A percentile compares a stretch with the other conserved stretches of the same genome.
These are phyloP conservation scores for Drosophila setifemur DNA, from an alignment of 1,140 invertebrate genomes.

Conservation along the genomic window DNA sequence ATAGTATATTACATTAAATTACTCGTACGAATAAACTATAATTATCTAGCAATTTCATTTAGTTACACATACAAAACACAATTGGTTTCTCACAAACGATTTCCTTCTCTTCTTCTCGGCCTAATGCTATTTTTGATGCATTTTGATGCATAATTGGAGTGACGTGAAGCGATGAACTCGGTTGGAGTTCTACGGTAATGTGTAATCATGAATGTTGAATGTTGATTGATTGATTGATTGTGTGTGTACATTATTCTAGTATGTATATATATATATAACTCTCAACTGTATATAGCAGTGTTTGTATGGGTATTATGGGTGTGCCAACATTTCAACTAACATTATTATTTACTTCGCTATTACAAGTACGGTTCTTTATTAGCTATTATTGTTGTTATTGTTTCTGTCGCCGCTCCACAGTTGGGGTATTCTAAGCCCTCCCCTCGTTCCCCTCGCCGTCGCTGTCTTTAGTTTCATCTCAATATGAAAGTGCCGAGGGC, in stretches of 20 bases:
- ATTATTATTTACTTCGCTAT: conserved; percentile 75
- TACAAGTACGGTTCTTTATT: conserved; percentile 75
- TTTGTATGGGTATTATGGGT: conserved; percentile 42
- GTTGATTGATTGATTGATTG: background rate
- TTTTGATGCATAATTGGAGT: conserved; percentile 79
- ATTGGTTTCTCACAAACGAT: conserved; percentile 32
- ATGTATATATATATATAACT: conserved; percentile 54
- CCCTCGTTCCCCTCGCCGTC: background rate
- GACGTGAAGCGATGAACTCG: conserved; percentile 71
- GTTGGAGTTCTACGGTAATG: conserved; percentile 21
- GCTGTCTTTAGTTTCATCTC: conserved; percentile 5
- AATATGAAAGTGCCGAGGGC: conserved; percentile 78
- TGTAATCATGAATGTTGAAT: conserved; percentile 66
- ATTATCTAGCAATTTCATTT: conserved; percentile 77
- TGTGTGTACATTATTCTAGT: conserved; percentile 63
- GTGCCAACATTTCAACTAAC: conserved; percentile 71
- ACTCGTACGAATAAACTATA: conserved; percentile 64
- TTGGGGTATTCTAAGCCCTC: conserved; percentile 7
- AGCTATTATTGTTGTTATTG: conserved; percentile 80
- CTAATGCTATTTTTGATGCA: conserved; percentile 53
- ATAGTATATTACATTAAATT: conserved; percentile 52
- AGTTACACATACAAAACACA: conserved; percentile 70
- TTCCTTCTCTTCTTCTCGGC: conserved; percentile 34
- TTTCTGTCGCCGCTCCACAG: conserved; percentile 68
- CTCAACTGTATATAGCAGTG: conserved; percentile 22